Base-by-base conservation (phyloP, 2,888 invertebrate species). In the Drosophila birchii region DNA sequence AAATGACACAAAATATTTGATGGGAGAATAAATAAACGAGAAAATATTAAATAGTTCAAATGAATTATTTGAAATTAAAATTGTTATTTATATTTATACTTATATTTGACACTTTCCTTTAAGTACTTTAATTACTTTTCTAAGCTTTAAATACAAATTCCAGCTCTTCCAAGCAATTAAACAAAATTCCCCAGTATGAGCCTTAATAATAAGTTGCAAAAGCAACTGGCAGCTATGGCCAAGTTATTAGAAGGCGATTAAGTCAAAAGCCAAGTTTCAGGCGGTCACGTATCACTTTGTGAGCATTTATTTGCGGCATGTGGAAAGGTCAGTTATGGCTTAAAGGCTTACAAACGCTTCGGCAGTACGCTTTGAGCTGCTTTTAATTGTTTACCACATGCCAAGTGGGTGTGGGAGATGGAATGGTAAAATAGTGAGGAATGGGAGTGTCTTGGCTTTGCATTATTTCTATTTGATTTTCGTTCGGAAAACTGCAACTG, bases 241-340 rank as follows among this genome's bases (percentile, higher is more conserved):
- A 75, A 78, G 73, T 71, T 81, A 84, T 84, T 78, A 78, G 71
- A 79, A 83, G 80, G 75, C 81, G 69, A 86, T 84, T 80, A 80
- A 78, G 70, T 56, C 72, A 71, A 73, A 73, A 49, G 71, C 72
- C 68, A 62, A 53, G 51, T n/a, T 57, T 72, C 67, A 71, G 55
- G 63, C 59, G 39, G 11, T 34, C 8, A 23, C 41, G 49, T 49
- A 16, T 34, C 39, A 18, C 23, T 29, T 26, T 55, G 51, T 29
- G 49, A 29, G n/a, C 38, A 3, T 32, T 55, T 18, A 44, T 44
- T 66, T 71, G 55, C 36, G 75, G 67, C 68, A 67, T 80, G 76
- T 76, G 69, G 67, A 81, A 76, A 82, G 83, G 83, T 84, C 85
- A 79, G 76, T 85, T 78, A 70, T 78, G 71, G 81, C 79, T 85